Evolutionary conservation across 2,888 invertebrate species (phyloP).

Genomic region (Boloria selene): DNA sequence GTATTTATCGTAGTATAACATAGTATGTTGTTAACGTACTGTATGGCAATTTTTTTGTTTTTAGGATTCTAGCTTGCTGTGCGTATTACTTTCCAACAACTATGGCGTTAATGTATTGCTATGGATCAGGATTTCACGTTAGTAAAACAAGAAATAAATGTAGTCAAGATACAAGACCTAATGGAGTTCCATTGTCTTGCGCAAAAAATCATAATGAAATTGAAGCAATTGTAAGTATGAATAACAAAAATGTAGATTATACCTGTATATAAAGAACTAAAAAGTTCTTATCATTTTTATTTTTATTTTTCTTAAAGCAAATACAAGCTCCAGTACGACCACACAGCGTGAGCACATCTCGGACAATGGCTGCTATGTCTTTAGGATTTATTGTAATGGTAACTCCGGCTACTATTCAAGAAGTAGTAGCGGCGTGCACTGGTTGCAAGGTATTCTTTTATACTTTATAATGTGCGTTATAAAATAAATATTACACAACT

Average conservation of each 20-base stretch:
- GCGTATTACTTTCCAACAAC: conserved; percentile 95
- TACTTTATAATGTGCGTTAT: neutral
- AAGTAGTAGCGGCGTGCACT: conserved; percentile 94
- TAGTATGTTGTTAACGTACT: too few species aligned
- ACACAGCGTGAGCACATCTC: conserved; percentile 89
- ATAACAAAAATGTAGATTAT: conserved; percentile 14
- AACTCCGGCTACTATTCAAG: conserved; percentile 95
- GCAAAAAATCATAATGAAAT: conserved; percentile 61
- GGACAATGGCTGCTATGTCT: conserved; percentile 96
- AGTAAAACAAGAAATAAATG: conserved; percentile 89
- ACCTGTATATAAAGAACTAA: conserved; percentile 6
- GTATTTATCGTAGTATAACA: too few species aligned
- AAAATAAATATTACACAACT: neutral
- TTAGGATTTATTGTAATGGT: conserved; percentile 95
- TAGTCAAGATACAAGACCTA: conserved; percentile 64
- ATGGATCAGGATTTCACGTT: conserved; percentile 94
- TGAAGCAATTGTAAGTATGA: conserved; percentile 44
- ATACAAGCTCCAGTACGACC: conserved; percentile 82
- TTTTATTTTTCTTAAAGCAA: conserved; percentile 47
- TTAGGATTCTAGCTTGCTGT: conserved; percentile 92
- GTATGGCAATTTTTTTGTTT: conserved; percentile 31
- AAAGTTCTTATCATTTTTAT: conserved; percentile 2
- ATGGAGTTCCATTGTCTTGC: conserved; percentile 69
- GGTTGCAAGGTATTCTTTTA: conserved; percentile 85
- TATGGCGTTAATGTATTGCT: conserved; percentile 95